Base-by-base conservation (phyloP, 1,140 invertebrate genomes). In the Leptoteleia sp. region DNA sequence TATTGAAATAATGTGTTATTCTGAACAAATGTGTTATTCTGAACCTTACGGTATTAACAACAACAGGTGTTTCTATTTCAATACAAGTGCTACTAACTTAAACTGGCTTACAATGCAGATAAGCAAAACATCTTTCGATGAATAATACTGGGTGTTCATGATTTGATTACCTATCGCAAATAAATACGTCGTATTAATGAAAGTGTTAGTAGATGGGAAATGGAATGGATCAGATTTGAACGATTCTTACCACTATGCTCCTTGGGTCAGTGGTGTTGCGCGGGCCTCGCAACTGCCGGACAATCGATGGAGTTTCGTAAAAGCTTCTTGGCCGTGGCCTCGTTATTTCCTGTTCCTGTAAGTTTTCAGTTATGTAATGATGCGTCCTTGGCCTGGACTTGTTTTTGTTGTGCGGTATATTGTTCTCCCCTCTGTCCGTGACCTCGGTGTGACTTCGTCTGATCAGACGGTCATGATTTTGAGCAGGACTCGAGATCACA, bases 241-340 rank as follows among this genome's bases (percentile, higher is more conserved):
- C 27, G 6, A 29, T 29, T 29, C 6, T 29, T 76, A 88, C 86
- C 59, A 65, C 25, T 15, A 62, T 45, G 31, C 81, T 85, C 80
- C 84, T 83, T 0, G 80, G 68, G 64, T 89, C 85, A 5, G 83
- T 67, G 19, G 76, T 57, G 47, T 85, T 87, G 35, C 85, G 81
- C 9, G 83, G 86, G 8, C 88, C 87, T 22, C 84, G 75, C 2
- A 84, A 77, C 19, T 89, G 88, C 45, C 88, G 83, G 11, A 82
- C 84, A 11, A 82, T 81, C 2, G 84, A 52, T 3, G 87, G 83
- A 54, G 84, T 88, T 38, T 89, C 88, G 80, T 89, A 89, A 54
- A 88, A 89, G 73, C 88, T 89, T 70, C 86, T 81, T 19, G 88
- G 88, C 42, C 88, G 81, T 29, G 87, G 81, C 76, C 85, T 85